Conservation (phyloP, 2,797 vertebrate genomes). For the Clamator glandarius region DNA sequence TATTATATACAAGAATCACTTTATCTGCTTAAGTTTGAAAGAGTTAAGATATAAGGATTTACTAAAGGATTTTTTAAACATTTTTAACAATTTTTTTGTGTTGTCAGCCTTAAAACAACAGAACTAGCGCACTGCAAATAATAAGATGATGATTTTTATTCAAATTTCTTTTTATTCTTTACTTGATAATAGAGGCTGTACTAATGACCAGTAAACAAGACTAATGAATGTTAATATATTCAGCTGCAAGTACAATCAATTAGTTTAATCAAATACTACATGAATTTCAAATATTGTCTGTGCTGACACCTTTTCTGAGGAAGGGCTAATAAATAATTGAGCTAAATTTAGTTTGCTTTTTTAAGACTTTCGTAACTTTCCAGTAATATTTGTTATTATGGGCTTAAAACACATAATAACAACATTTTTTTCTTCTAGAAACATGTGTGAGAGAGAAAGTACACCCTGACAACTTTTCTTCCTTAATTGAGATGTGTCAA, state of each 20-base stretch:
- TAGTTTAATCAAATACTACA: slow-evolving; percentile 84
- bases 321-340: slow-evolving; percentile 70
- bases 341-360: slow-evolving; percentile 31
- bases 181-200: slow-evolving; percentile 84
- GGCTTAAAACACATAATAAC: not conserved
- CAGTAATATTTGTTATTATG: not conserved
- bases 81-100: slow-evolving; percentile 25
- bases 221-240: slow-evolving; percentile 81
- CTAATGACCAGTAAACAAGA: slow-evolving; percentile 81
- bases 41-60: slow-evolving; percentile 28
- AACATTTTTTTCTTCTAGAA: not conserved
- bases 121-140: slow-evolving; percentile 80
- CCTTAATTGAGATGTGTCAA: not conserved
- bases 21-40: slow-evolving; percentile 23
- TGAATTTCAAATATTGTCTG: slow-evolving; percentile 78
- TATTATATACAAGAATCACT: slow-evolving; percentile 32
- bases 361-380: not conserved
- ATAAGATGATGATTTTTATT: slow-evolving; percentile 84
- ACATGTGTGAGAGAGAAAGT: not conserved
- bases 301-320: slow-evolving; percentile 61
- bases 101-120: slow-evolving; percentile 61
- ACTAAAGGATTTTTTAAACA: slow-evolving; percentile 25
- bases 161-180: slow-evolving; percentile 87
- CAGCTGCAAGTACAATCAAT: slow-evolving; percentile 79
- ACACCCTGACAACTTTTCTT: not conserved